Base-by-base conservation (phyloP, 1,140 invertebrate species). In the Procambarus virginalis region DNA sequence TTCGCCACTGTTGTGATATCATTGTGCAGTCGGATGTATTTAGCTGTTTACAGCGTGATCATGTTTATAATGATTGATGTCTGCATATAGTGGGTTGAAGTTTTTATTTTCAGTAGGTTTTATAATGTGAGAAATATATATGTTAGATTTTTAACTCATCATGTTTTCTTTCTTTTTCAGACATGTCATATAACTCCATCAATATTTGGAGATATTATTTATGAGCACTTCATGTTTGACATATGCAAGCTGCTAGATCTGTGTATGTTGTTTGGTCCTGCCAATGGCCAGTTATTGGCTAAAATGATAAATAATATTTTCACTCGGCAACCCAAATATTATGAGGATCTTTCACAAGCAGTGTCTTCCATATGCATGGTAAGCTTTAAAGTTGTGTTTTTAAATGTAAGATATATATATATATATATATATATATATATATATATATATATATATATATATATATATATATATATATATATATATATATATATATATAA, bases 241-340 rank as follows among this genome's bases (percentile, higher is more conserved):
- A 94, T 97, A 90, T 97, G 97, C 20, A 96, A 97, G 92, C 94
- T 98, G 90, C 96, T 97, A 93, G 97, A 98, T 93, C 93, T 97
- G 2, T 96, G 96, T 93, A 95, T 96, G 80, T 93, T 96, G 5
- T 97, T 97, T 93, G 97, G 96, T 4, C 94, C 95, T 88, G 95
- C 95, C 75, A 97, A 97, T 93, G 91, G 93, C 5, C 93, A 94
- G 60, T 93, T 96, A 77, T 93, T 97, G 10, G 92, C 94, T 0
- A 95, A 95, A 92, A 95, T 98, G 86, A 93, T 97, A 60, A 94
- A 94, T 0, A 95, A 95, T 78, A 94, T 97, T 22, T 96, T 97
- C 92, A 94, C 93, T 14, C 91, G 96, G 83, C 96, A 97, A 92
- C 96, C 96, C 3, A 94, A 95, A 90, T 98, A 97, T 93, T 94